These are phyloP conservation scores for Tetrax tetrax DNA, from an alignment of 2,113 vertebrate genomes.

Conservation along the genomic window DNA sequence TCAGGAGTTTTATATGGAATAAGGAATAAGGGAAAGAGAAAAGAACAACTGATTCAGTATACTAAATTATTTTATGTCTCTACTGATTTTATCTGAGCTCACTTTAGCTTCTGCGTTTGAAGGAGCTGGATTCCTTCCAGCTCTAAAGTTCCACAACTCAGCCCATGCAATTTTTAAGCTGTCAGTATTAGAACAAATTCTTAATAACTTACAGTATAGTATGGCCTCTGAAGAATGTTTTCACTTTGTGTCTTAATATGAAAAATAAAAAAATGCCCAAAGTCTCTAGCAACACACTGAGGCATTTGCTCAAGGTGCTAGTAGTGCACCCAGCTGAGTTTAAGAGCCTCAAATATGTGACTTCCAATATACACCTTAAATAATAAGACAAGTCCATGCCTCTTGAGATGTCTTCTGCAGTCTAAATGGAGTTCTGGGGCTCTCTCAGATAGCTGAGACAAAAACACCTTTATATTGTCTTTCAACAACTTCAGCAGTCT, in stretches of 20 bases:
- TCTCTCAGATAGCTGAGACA: neutral
- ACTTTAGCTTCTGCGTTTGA: neutral
- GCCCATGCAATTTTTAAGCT: slow-evolving; percentile 9
- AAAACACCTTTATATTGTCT: neutral
- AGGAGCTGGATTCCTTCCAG: slow-evolving; percentile 2
- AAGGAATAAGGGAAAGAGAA: neutral
- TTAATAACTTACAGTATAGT: neutral
- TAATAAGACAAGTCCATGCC: neutral
- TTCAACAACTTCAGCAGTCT: neutral
- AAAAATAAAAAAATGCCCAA: slow-evolving; percentile 15
- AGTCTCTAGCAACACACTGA: neutral
- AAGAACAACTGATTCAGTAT: neutral
- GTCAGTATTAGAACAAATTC: neutral
- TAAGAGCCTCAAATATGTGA: neutral
- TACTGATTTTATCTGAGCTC: neutral
- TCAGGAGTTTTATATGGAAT: neutral
- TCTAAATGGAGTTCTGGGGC: neutral
- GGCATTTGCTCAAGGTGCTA: neutral
- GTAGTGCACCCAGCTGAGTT: neutral
- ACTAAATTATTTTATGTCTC: neutral
- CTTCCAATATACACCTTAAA: neutral
- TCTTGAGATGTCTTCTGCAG: neutral
- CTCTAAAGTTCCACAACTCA: neutral
- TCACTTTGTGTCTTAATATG: neutral
- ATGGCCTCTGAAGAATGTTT: slow-evolving; percentile 15